Conservation (phyloP, 2,888 invertebrate species). For the Beris morrisii region DNA sequence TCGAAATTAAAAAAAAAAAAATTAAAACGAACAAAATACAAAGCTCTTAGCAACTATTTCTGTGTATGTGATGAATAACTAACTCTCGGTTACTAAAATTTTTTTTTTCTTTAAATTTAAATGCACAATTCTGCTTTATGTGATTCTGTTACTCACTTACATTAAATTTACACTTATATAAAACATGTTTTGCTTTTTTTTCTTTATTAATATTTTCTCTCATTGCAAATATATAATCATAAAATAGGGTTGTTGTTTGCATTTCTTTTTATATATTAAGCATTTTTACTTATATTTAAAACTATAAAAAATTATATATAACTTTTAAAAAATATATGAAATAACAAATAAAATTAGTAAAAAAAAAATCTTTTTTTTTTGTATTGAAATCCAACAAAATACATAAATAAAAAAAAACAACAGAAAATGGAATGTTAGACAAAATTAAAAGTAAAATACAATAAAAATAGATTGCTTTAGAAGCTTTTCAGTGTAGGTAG, state of each 20-base stretch:
- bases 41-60: constrained; percentile 17
- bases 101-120: constrained; percentile 15
- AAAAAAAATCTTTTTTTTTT: constrained; percentile 8
- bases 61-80: constrained; percentile 21
- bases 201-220: constrained; percentile 21
- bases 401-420: constrained; percentile 27
- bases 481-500: constrained; percentile 18
- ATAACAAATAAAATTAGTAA: constrained; percentile 8
- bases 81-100: constrained; percentile 6
- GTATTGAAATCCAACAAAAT: constrained; percentile 32
- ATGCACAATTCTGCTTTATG: constrained; percentile 15
- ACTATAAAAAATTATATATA: constrained; percentile 16
- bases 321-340: constrained; percentile 12
- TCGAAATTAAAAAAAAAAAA: constrained; percentile 4
- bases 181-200: constrained; percentile 15
- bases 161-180: constrained; percentile 12
- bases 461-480: constrained; percentile 18
- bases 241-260: constrained; percentile 21
- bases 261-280: constrained; percentile 24
- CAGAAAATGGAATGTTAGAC: constrained; percentile 33
- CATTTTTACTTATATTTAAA: constrained; percentile 18
- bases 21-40: constrained; percentile 10
- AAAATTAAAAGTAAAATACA: constrained; percentile 24
- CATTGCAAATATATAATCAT: constrained; percentile 26
- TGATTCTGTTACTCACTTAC: background rate